Evolutionary conservation across 2,797 vertebrate genomes (phyloP).

Genomic region (Psittacula derbiana): DNA sequence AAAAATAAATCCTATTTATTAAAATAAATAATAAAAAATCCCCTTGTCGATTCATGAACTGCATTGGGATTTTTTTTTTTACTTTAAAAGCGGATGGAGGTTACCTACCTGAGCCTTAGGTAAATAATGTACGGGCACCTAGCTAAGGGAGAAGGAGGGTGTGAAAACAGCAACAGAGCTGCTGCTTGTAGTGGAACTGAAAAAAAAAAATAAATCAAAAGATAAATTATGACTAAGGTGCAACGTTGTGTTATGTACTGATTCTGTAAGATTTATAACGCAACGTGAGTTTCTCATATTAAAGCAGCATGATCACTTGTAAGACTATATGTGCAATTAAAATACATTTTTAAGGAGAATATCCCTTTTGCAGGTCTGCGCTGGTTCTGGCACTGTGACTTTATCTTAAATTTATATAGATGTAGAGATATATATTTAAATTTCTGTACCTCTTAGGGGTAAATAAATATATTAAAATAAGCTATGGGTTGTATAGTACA

Average conservation of each 20-base stretch:
- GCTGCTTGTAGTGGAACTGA: neutral
- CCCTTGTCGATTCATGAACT: neutral
- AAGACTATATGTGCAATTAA: constrained; percentile 14
- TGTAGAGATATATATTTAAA: constrained; percentile 71
- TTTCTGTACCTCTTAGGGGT: constrained; percentile 85
- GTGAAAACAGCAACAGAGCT: neutral
- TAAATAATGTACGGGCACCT: constrained; percentile 26
- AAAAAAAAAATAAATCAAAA: neutral
- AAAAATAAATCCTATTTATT: neutral
- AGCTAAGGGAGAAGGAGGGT: neutral
- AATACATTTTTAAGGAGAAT: neutral
- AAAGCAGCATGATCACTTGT: neutral
- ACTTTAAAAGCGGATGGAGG: neutral
- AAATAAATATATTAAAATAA: constrained; percentile 99
- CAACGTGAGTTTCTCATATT: neutral
- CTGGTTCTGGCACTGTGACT: constrained; percentile 23
- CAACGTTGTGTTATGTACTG: neutral
- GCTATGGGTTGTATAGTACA: constrained; percentile 85
- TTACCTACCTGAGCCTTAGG: neutral
- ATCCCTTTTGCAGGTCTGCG: neutral
- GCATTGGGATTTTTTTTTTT: neutral
- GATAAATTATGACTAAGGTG: constrained; percentile 2
- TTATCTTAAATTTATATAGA: constrained; percentile 62
- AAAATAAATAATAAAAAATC: neutral
- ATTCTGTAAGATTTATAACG: constrained; percentile 5